These are phyloP conservation scores for Dryobotodes eremita DNA, from an alignment of 2,888 invertebrate species.

Conservation along the genomic window DNA sequence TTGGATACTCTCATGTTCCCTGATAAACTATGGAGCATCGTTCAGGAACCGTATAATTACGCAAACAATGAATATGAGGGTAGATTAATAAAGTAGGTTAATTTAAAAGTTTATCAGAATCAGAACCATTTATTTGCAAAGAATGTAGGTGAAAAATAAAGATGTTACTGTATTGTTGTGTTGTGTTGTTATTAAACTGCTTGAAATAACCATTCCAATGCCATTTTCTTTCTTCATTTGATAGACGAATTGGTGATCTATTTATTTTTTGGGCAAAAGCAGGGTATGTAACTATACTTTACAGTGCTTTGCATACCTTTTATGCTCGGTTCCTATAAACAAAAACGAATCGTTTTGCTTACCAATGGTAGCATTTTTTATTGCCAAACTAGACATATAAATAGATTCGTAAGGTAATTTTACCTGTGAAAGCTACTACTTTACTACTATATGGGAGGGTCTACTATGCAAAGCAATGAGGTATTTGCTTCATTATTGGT, in stretches of 20 bases:
- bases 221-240: background rate
- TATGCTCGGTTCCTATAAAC: too few relatives aligned
- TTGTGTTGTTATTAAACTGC: background rate
- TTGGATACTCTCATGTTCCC: conserved; percentile 11
- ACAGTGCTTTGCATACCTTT: background rate
- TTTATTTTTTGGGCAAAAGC: background rate
- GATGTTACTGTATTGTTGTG: background rate
- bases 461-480: too few relatives aligned
- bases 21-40: background rate
- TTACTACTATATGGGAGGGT: too few relatives aligned
- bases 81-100: background rate
- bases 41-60: background rate
- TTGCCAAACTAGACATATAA: too few relatives aligned
- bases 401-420: too few relatives aligned
- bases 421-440: too few relatives aligned
- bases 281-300: background rate
- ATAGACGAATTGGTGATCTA: background rate
- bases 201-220: background rate
- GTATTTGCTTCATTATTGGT: too few relatives aligned
- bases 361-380: too few relatives aligned
- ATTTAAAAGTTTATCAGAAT: background rate
- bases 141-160: background rate
- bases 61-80: background rate
- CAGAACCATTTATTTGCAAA: background rate
- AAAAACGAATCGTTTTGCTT: too few relatives aligned